These are phyloP conservation scores for Nixonia krombeini DNA, from an alignment of 1,140 invertebrate species.

Conservation along the genomic window DNA sequence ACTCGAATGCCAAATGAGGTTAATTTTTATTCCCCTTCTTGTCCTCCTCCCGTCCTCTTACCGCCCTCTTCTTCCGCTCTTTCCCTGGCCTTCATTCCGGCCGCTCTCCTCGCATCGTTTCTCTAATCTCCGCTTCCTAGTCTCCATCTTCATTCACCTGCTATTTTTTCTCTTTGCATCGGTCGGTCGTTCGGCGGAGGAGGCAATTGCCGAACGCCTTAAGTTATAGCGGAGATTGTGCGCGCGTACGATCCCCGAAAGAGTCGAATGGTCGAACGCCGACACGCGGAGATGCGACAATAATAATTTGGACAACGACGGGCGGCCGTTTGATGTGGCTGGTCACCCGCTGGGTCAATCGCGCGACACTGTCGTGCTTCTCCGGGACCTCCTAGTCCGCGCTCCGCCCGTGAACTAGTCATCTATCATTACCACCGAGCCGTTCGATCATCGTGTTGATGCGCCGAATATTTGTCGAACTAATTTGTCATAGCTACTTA, in stretches of 20 bases:
- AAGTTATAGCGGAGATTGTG: constrained; percentile 8
- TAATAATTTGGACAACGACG: constrained; percentile 39
- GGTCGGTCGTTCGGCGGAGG: neutral
- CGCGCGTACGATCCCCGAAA: neutral
- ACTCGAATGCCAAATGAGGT: constrained; percentile 45
- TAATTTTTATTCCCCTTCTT: constrained; percentile 47
- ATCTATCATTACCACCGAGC: constrained; percentile 38
- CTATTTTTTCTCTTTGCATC: constrained; percentile 4
- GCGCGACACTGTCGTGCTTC: constrained; percentile 29
- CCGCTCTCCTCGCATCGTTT: constrained; percentile 6
- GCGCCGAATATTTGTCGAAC: neutral
- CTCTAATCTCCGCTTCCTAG: constrained; percentile 20
- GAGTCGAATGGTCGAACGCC: constrained; percentile 17
- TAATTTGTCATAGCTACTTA: neutral
- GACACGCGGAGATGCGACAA: constrained; percentile 31
- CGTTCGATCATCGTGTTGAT: constrained; percentile 14
- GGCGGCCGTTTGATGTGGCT: constrained; percentile 43
- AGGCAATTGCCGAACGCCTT: constrained; percentile 9
- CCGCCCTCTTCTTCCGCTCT: neutral
- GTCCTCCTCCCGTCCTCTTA: neutral
- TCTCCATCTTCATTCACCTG: neutral
- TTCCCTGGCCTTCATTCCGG: neutral
- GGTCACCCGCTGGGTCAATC: constrained; percentile 34
- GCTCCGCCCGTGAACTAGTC: constrained; percentile 2
- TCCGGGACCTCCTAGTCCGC: constrained; percentile 43